Conservation (phyloP, 1,140 invertebrate genomes). For the Sitobion miscanthi region DNA sequence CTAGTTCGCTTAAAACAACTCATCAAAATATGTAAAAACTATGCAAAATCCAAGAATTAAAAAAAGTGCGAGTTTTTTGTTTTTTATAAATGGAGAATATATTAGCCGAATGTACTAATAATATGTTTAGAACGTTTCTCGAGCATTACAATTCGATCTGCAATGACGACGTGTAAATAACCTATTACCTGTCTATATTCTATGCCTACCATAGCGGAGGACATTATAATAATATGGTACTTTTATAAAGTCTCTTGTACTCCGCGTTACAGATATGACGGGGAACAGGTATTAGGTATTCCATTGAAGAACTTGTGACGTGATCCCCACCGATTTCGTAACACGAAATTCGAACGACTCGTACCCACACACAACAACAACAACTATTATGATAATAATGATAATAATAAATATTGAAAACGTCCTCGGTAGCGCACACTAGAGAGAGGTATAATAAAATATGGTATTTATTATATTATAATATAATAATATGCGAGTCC, state of each 20-base stretch:
- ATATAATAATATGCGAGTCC: not conserved
- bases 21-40: too few relatives aligned
- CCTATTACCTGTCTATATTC: too few relatives aligned
- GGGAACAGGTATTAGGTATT: not conserved
- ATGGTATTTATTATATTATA: not conserved
- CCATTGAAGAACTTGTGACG: not conserved
- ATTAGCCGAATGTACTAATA: not conserved
- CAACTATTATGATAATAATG: not conserved
- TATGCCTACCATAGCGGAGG: too few relatives aligned
- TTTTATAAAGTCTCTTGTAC: not conserved
- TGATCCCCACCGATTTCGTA: not conserved
- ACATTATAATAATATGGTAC: too few relatives aligned
- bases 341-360: not conserved
- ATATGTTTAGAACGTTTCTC: too few relatives aligned
- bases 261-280: not conserved
- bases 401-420: conserved; percentile 19
- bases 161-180: too few relatives aligned
- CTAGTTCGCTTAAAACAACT: too few relatives aligned
- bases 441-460: not conserved
- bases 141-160: too few relatives aligned
- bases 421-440: not conserved
- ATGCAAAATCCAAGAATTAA: not conserved
- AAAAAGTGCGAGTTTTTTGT: not conserved
- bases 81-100: not conserved
- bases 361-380: not conserved